phyloP scores from a whole-genome alignment of 2,797 vertebrate species.

The Argyrosomus regius region DNA sequence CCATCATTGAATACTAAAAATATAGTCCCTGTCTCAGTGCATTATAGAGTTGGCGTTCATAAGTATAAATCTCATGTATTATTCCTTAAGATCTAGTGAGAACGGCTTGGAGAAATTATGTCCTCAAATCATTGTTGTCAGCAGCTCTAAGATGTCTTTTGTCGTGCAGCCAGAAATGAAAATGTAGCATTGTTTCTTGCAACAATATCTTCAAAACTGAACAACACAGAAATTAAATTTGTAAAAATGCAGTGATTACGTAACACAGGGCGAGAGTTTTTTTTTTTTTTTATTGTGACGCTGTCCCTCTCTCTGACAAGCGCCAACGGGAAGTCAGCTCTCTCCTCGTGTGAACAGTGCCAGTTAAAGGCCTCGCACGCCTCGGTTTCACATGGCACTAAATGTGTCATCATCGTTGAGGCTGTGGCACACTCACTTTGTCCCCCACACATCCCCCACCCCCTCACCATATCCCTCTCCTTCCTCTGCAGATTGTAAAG shows the following conservation, averaged over 20 bases:
- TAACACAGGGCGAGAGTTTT: conserved; percentile 11
- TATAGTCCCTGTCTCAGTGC: not conserved
- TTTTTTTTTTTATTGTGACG: conserved; percentile 2
- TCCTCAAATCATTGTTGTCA: conserved; percentile 3
- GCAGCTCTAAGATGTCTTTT: conserved; percentile 10
- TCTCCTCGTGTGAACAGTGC: conserved; percentile 62
- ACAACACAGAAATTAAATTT: not conserved
- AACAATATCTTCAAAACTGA: not conserved
- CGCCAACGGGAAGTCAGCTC: conserved; percentile 59
- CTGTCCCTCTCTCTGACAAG: conserved; percentile 32
- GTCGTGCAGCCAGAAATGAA: not conserved
- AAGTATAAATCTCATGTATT: not conserved
- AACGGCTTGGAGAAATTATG: not conserved
- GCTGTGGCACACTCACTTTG: conserved; percentile 52
- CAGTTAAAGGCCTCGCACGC: conserved; percentile 60
- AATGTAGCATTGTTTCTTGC: not conserved
- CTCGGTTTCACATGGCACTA: conserved; percentile 66
- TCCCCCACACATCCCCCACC: conserved; percentile 14
- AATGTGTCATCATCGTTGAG: conserved; percentile 72
- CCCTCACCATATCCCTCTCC: conserved; percentile 33
- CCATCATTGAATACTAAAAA: conserved; percentile 21
- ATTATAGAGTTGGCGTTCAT: not conserved
- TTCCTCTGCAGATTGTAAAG: conserved; percentile 63
- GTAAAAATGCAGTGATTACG: not conserved
- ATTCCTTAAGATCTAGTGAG: not conserved